Conservation (phyloP, 2,113 vertebrate genomes). For the Camarhynchus parvulus region DNA sequence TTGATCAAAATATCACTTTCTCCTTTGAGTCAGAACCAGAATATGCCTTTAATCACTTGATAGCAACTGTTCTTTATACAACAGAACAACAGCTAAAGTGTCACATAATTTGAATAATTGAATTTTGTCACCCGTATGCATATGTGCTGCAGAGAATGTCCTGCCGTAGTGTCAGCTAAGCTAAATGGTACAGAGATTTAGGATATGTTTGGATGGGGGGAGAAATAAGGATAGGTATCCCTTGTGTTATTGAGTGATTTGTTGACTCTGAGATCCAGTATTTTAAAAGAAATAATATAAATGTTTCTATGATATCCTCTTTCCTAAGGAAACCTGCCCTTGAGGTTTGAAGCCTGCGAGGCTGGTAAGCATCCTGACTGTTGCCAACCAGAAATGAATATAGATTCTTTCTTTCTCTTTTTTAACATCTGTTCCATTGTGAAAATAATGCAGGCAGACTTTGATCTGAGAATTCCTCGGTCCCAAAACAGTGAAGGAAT, state of each 20-base stretch:
- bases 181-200: not conserved
- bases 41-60: not conserved
- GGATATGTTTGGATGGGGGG: fast-evolving
- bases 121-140: not conserved
- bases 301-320: not conserved
- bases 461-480: slow-evolving; percentile 9
- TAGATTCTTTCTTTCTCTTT: not conserved
- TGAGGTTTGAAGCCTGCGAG: not conserved
- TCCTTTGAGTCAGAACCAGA: not conserved
- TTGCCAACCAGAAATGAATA: not conserved
- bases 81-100: not conserved
- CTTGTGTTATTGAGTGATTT: not conserved
- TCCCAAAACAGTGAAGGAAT: not conserved
- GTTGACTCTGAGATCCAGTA: not conserved
- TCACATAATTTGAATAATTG: not conserved
- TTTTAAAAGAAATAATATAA: not conserved
- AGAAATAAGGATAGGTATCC: not conserved
- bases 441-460: slow-evolving; percentile 5
- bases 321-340: not conserved
- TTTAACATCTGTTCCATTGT: not conserved
- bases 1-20: not conserved
- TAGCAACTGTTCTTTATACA: not conserved
- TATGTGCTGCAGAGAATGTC: not conserved
- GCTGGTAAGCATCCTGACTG: not conserved
- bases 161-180: not conserved